These are phyloP conservation scores for Parazoanthus darwini DNA, from an alignment of 92 coral and sea anemone species.

Conservation along the genomic window DNA sequence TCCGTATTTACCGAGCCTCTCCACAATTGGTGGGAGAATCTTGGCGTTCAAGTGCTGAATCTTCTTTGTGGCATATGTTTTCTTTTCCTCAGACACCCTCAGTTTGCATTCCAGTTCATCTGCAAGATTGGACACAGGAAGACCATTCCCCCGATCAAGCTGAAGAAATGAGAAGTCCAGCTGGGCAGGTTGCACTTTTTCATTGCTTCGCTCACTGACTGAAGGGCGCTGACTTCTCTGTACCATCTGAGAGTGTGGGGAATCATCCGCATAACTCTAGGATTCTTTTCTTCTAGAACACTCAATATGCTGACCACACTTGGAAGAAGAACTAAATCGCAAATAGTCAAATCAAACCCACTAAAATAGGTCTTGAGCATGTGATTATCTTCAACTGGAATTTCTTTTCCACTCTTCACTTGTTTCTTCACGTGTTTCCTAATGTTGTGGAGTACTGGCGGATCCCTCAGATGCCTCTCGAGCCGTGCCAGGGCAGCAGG, in stretches of 20 bases:
- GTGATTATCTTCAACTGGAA: neutral
- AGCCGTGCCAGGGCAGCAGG: slow-evolving; percentile 33
- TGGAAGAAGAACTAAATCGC: slow-evolving; percentile 30
- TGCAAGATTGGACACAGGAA: slow-evolving; percentile 10
- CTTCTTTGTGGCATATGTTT: slow-evolving; percentile 13
- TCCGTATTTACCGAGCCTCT: slow-evolving; percentile 11
- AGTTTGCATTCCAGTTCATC: slow-evolving; percentile 32
- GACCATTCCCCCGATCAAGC: neutral
- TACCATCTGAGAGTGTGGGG: slow-evolving; percentile 13
- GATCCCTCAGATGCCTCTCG: slow-evolving; percentile 29
- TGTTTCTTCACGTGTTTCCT: slow-evolving; percentile 29
- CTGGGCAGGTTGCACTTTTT: neutral
- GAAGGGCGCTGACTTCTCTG: slow-evolving; percentile 1
- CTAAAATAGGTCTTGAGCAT: slow-evolving; percentile 12
- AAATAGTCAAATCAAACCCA: slow-evolving; percentile 37
- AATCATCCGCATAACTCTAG: neutral
- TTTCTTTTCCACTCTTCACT: neutral
- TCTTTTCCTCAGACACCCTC: slow-evolving; percentile 5
- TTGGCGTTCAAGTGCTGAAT: slow-evolving; percentile 28
- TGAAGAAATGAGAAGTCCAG: neutral
- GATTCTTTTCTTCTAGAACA: slow-evolving; percentile 29
- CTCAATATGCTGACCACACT: slow-evolving; percentile 18
- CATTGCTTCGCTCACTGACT: slow-evolving; percentile 7
- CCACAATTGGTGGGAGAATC: slow-evolving; percentile 32
- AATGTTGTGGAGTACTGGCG: slow-evolving; percentile 35